Conservation (phyloP, 2,888 invertebrate genomes). For the Phalangium opilio region DNA sequence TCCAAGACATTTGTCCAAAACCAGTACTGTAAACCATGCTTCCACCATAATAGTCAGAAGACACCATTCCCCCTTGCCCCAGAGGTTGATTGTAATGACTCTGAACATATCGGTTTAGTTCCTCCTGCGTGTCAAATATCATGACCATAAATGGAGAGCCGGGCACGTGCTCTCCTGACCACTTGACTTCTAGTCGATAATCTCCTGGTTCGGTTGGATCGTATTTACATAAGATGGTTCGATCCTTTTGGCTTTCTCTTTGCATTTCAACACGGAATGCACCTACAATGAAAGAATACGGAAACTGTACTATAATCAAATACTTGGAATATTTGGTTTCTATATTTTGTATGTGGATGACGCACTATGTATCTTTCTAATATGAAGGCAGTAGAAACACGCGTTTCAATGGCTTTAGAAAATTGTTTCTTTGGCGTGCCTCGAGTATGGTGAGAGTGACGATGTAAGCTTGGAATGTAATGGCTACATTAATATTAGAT, state of each 20-base stretch:
- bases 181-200: slow-evolving; percentile 90
- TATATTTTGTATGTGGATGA: no score
- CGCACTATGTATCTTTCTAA: no score
- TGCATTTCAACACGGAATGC: slow-evolving; percentile 99
- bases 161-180: slow-evolving; percentile 95
- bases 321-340: not conserved
- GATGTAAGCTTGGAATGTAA: no score
- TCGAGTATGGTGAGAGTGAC: no score
- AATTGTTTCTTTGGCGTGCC: no score
- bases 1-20: slow-evolving; percentile 41
- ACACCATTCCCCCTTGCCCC: slow-evolving; percentile 6
- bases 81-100: slow-evolving; percentile 12
- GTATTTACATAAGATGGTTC: slow-evolving; percentile 94
- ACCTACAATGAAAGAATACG: slow-evolving; percentile 38
- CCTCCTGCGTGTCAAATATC: slow-evolving; percentile 98
- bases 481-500: no score
- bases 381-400: no score
- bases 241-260: slow-evolving; percentile 90
- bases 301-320: no score
- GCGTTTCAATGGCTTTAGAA: no score
- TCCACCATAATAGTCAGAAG: slow-evolving; percentile 18
- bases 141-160: slow-evolving; percentile 97
- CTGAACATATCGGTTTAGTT: slow-evolving; percentile 47
- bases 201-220: slow-evolving; percentile 98
- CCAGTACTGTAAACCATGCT: slow-evolving; percentile 30